phyloP scores from a whole-genome alignment of 2,888 invertebrate species.

The Caenorhabditis sp. region DNA sequence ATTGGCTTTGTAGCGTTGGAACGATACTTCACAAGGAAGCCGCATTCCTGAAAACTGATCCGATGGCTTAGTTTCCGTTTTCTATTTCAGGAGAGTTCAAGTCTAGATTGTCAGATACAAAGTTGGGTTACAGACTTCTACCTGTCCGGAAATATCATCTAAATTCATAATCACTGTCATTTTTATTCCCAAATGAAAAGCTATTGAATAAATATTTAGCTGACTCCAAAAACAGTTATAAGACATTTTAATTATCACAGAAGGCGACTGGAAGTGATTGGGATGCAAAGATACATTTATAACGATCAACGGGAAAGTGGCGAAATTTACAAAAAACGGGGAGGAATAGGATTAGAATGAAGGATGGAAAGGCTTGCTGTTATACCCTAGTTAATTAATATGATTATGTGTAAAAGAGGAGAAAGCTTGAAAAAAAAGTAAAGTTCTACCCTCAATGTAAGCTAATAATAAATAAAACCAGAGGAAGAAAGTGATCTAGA shows the following conservation, averaged over 20 bases:
- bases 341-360: not conserved
- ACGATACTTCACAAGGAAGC: conserved; percentile 40
- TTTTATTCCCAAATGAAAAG: conserved; percentile 22
- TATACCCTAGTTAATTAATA: conserved; percentile 25
- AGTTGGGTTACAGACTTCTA: not conserved
- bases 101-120: not conserved
- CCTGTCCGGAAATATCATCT: not conserved
- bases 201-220: conserved; percentile 2
- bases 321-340: conserved; percentile 35
- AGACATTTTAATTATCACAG: conserved; percentile 35
- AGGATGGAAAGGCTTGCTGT: conserved; percentile 10
- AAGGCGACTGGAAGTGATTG: conserved; percentile 33
- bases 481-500: conserved; percentile 63
- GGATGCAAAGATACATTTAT: conserved; percentile 13
- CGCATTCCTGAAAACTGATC: conserved; percentile 26
- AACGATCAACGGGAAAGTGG: conserved; percentile 34
- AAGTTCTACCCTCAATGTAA: conserved; percentile 24
- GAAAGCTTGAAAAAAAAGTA: conserved; percentile 35
- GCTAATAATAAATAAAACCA: conserved; percentile 15
- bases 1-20: conserved; percentile 12
- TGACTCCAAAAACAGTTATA: conserved; percentile 2
- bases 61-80: not conserved
- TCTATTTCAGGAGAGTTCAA: not conserved
- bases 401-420: conserved; percentile 6
- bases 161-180: not conserved